phyloP scores from a whole-genome alignment of 2,888 invertebrate genomes.

The Polydrusus cervinus region DNA sequence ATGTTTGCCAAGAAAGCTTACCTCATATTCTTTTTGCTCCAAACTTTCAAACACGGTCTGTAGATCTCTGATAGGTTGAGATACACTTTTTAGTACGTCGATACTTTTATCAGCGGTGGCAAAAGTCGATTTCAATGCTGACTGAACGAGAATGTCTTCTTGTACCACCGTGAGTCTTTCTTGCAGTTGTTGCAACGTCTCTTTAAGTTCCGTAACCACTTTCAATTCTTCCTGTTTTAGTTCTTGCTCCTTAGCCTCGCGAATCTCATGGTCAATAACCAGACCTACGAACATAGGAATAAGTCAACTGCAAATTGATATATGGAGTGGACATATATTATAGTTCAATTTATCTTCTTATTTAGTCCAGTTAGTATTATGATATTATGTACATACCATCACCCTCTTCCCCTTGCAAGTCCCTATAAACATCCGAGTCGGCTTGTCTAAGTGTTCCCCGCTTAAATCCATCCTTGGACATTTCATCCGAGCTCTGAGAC shows the following conservation, averaged over 20 bases:
- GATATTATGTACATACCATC: conserved; percentile 68
- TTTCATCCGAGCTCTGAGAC: conserved; percentile 72
- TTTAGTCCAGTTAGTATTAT: neutral
- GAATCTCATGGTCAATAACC: conserved; percentile 72
- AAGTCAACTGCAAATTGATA: too few relatives aligned
- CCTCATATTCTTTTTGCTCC: conserved; percentile 54
- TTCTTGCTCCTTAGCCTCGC: conserved; percentile 70
- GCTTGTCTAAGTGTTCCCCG: conserved; percentile 64
- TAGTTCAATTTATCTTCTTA: too few relatives aligned
- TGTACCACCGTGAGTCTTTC: conserved; percentile 77
- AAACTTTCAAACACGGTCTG: conserved; percentile 75
- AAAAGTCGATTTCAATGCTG: conserved; percentile 79
- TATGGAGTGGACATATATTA: too few relatives aligned
- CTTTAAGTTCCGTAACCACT: conserved; percentile 65
- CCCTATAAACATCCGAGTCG: conserved; percentile 70
- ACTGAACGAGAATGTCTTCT: conserved; percentile 78
- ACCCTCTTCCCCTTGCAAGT: conserved; percentile 75
- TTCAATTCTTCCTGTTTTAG: conserved; percentile 66
- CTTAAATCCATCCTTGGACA: conserved; percentile 69
- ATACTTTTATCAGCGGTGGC: conserved; percentile 80
- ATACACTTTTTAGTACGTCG: conserved; percentile 77
- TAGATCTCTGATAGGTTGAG: conserved; percentile 78
- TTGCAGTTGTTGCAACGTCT: conserved; percentile 71
- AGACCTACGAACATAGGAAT: conserved; percentile 56
- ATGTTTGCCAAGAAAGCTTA: too few relatives aligned